Conservation (phyloP, 2,113 vertebrate genomes). For the Dolichallabes microphthalmus region DNA sequence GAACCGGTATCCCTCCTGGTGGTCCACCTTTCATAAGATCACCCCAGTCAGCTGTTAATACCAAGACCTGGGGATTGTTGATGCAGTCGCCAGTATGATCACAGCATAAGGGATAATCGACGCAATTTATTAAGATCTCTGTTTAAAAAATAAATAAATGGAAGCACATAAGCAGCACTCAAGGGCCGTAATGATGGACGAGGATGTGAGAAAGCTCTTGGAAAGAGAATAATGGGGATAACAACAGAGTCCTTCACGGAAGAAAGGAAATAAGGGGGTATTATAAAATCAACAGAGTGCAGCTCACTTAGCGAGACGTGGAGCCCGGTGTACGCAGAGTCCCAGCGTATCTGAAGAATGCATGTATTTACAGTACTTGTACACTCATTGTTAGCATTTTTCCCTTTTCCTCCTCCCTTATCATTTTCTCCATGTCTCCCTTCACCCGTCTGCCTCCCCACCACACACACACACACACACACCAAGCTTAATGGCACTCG, state of each 20-base stretch:
- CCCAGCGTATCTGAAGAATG: conserved; percentile 52
- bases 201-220: conserved; percentile 58
- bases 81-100: conserved; percentile 31
- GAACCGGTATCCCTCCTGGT: neutral
- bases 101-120: conserved; percentile 46
- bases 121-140: conserved; percentile 57
- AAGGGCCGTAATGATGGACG: conserved; percentile 47
- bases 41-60: neutral
- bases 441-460: conserved; percentile 20
- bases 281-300: conserved; percentile 54
- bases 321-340: conserved; percentile 48
- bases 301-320: conserved; percentile 47
- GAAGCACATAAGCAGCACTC: conserved; percentile 56
- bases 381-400: conserved; percentile 46
- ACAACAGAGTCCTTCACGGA: conserved; percentile 54
- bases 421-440: conserved; percentile 43
- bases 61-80: conserved; percentile 40
- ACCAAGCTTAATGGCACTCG: conserved; percentile 46
- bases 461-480: neutral
- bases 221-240: conserved; percentile 56
- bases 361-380: conserved; percentile 53
- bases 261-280: conserved; percentile 55
- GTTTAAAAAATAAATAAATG: conserved; percentile 39
- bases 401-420: conserved; percentile 28
- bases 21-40: neutral